Evolutionary conservation across 2,113 vertebrate genomes (phyloP).

Genomic region (Myocastor coypus): DNA sequence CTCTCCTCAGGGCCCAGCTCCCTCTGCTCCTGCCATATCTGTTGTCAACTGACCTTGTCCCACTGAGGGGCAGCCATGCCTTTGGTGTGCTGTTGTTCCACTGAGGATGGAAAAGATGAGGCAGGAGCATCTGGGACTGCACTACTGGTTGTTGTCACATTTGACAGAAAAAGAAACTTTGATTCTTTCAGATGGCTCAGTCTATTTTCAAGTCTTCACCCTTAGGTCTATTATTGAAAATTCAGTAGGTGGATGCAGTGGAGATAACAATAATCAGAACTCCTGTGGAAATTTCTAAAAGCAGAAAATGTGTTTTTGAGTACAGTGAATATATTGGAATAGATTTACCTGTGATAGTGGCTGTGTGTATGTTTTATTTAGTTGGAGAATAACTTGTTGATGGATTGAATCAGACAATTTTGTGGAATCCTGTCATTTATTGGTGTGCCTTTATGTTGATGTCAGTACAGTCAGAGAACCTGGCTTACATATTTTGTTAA

Average conservation of each 20-base stretch:
- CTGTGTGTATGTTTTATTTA: slow-evolving; percentile 59
- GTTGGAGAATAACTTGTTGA: slow-evolving; percentile 52
- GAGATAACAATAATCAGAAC: slow-evolving; percentile 63
- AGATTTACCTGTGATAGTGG: slow-evolving; percentile 50
- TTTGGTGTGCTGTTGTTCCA: background rate
- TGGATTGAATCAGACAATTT: slow-evolving; percentile 24
- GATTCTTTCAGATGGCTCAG: slow-evolving; percentile 71
- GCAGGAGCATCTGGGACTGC: background rate
- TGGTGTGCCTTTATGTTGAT: background rate
- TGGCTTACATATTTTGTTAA: slow-evolving; percentile 37
- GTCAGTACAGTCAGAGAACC: background rate
- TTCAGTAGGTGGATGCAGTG: slow-evolving; percentile 67
- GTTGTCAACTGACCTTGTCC: background rate
- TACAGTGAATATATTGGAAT: slow-evolving; percentile 59
- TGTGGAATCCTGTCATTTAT: slow-evolving; percentile 4
- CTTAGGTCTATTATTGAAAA: slow-evolving; percentile 74
- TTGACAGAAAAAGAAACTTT: slow-evolving; percentile 67
- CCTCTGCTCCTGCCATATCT: background rate
- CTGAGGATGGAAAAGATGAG: slow-evolving; percentile 17
- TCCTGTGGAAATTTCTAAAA: slow-evolving; percentile 57
- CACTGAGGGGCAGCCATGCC: background rate
- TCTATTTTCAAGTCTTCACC: slow-evolving; percentile 72
- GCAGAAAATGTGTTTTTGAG: slow-evolving; percentile 68
- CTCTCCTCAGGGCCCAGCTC: background rate
- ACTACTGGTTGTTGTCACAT: slow-evolving; percentile 48